phyloP scores from a whole-genome alignment of 2,888 invertebrate species.

The Eledone cirrhosa region DNA sequence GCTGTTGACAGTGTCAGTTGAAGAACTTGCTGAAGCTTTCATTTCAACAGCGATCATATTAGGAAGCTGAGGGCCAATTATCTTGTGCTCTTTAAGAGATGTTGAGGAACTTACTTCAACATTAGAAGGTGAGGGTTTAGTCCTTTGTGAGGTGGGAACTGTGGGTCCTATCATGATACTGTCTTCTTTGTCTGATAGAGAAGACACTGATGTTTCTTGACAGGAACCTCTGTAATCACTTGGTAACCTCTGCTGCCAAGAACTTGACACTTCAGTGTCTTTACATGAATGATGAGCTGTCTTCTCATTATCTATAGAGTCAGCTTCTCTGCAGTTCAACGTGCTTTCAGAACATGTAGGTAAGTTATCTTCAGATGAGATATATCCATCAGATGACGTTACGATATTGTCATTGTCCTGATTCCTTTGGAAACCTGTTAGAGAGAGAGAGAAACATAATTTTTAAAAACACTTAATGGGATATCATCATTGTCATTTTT shows the following conservation, averaged over 20 bases:
- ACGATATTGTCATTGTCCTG: not conserved
- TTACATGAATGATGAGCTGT: not conserved
- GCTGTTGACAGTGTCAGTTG: too few species aligned
- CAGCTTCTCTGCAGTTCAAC: slow-evolving; percentile 1
- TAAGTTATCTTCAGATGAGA: not conserved
- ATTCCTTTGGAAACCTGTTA: not conserved
- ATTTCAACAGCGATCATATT: too few species aligned
- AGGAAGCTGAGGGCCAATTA: not conserved
- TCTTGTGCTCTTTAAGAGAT: not conserved
- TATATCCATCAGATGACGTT: slow-evolving; percentile 7
- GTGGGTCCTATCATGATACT: not conserved
- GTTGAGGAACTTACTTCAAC: slow-evolving; percentile 26
- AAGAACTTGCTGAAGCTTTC: too few species aligned
- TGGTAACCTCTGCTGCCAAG: not conserved
- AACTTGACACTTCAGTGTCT: slow-evolving; percentile 1
- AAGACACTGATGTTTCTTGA: slow-evolving; percentile 9
- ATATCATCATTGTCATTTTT: too few species aligned
- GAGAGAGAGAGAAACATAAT: too few species aligned
- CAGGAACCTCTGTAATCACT: not conserved
- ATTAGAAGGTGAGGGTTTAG: not conserved
- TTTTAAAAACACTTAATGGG: too few species aligned
- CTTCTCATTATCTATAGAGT: slow-evolving; percentile 6
- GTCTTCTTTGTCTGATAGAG: not conserved
- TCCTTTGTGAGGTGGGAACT: too few species aligned
- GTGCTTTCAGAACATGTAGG: not conserved